Base-by-base conservation (phyloP, 2,113 vertebrate genomes). In the Salminus brasiliensis region DNA sequence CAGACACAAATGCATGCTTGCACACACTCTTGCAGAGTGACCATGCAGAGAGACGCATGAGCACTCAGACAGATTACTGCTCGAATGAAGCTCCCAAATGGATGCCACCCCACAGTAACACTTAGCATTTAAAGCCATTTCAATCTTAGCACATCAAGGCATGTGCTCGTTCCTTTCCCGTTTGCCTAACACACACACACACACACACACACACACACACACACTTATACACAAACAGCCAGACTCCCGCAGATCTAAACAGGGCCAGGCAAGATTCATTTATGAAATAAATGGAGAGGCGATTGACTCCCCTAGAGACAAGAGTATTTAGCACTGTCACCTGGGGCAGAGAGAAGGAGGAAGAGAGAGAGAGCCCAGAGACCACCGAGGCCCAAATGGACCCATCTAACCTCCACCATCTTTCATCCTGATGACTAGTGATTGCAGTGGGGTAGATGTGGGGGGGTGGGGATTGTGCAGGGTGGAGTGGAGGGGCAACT, bases 261-360 rank as follows among this genome's bases (percentile, higher is more conserved):
- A 78, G 78, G 23, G 41, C 41, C 70, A 25, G 53, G n/a, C 55
- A 76, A 72, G 49, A 73, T 63, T 88, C 63, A 79, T 89, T 80
- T 80, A 67, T 47, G 34, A 84, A 88, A 90, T 84, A 87, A 91
- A 92, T 88, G 85, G 86, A 82, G 83, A 87, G 84, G 80, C 80
- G 76, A 86, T 88, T 85, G 76, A 88, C 85, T 91, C 81, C 84
- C 85, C 77, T 82, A 34, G 81, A 89, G 92, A 91, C 89, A 83
- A 81, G 71, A 88, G 90, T 91, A 90, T 92, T 94, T 94, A 94
- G 91, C 85, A 87, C 88, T 88, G 91, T 93, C 92, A 94, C 90
- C 86, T 79, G 81, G 86, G 92, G 90, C 88, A 79, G 85, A 78
- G 43, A 34, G 77, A 83, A 78, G 76, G 34, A 62, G 43, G 53